Percentiles rank a stretch among this genome's conserved stretches.
Evolutionary conservation across 2,797 vertebrate species (phyloP).

Genomic region (Phrynocephalus forsythii): DNA sequence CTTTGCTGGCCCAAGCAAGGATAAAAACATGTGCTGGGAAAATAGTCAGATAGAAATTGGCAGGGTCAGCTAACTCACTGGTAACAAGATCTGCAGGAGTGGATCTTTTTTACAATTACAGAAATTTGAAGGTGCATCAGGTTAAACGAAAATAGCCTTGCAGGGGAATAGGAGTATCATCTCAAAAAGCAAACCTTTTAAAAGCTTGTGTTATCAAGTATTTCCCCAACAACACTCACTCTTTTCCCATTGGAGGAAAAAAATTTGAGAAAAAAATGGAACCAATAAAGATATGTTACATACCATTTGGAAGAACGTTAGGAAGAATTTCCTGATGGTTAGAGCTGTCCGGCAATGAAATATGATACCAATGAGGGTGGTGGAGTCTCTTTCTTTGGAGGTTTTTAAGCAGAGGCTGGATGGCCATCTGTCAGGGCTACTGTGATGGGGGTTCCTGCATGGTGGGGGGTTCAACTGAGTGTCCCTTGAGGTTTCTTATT

Average conservation of each 20-base stretch:
- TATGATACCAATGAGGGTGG: too few species aligned
- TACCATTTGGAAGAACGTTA: too few species aligned
- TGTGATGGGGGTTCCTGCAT: too few species aligned
- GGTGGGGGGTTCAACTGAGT: too few species aligned
- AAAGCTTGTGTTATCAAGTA: neutral
- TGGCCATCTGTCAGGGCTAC: too few species aligned
- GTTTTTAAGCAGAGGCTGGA: too few species aligned
- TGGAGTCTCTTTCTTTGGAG: too few species aligned
- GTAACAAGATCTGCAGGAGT: slow-evolving; percentile 2
- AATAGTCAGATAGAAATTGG: slow-evolving; percentile 1
- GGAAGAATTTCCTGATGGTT: too few species aligned
- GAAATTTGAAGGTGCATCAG: neutral
- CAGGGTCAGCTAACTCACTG: slow-evolving; percentile 16
- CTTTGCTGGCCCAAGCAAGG: slow-evolving; percentile 19
- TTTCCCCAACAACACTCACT: neutral
- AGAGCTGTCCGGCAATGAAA: too few species aligned
- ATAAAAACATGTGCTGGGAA: slow-evolving; percentile 22
- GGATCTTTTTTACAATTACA: neutral
- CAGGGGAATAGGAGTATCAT: neutral
- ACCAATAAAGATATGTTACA: neutral
- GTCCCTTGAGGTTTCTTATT: too few species aligned
- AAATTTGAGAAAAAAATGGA: neutral
- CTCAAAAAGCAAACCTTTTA: slow-evolving; percentile 8
- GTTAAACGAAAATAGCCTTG: slow-evolving; percentile 26
- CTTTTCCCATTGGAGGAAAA: neutral